Evolutionary conservation across 2,113 vertebrate genomes (phyloP).

Genomic region (Edolisoma coerulescens): DNA sequence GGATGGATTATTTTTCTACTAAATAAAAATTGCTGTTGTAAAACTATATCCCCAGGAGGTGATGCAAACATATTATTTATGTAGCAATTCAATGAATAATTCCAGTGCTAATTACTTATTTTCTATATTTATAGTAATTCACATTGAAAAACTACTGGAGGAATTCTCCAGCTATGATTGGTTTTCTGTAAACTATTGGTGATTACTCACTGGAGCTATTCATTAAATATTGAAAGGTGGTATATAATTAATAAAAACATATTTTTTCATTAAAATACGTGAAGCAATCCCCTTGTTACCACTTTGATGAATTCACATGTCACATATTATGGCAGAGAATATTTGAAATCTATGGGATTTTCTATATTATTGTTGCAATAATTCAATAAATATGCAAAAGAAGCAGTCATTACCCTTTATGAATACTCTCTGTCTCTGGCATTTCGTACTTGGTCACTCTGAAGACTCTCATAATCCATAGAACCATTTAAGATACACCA

Average conservation of each 20-base stretch:
- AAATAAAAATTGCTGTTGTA: conserved; percentile 1
- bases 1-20: not conserved
- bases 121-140: not conserved
- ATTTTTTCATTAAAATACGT: not conserved
- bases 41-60: not conserved
- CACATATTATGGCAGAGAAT: not conserved
- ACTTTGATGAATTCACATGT: not conserved
- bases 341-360: conserved; percentile 15
- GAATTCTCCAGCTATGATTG: not conserved
- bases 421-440: not conserved
- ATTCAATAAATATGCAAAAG: conserved; percentile 10
- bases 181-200: not conserved
- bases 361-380: not conserved
- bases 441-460: not conserved
- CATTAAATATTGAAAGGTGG: conserved; percentile 41
- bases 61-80: conserved; percentile 11
- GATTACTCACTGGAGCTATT: conserved; percentile 3
- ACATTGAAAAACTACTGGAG: not conserved
- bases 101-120: conserved; percentile 25
- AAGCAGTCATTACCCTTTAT: not conserved
- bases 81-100: not conserved
- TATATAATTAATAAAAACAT: conserved; percentile 28
- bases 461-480: not conserved
- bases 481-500: not conserved
- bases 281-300: not conserved